Base-by-base conservation (phyloP, 2,113 vertebrate genomes). In the Calyptomena viridis region DNA sequence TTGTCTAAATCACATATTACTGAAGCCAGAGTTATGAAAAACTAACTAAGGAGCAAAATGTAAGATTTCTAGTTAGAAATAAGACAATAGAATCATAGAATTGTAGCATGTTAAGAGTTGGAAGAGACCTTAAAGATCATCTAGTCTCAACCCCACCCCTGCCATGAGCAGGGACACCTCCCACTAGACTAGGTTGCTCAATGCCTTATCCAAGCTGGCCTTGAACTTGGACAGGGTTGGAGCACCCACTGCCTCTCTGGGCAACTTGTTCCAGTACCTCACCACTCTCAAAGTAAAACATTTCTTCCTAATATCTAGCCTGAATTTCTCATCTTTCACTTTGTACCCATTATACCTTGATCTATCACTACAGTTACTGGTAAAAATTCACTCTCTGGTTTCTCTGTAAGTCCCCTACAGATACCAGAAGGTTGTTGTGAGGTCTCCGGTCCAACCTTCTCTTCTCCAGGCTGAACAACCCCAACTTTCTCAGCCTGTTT, bases 161-260 rank as follows among this genome's bases (percentile, higher is more conserved):
- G 24, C 24, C 14, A 3, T 22, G 25, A 20, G 24, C 23, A 35
- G 24, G 20, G 35, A 14, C 14, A 49, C 6, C 6, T 72, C 13
- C 63, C 12, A 17, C 12, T 49, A 0, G 0, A 23, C 6, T 11
- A 49, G 21, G 17, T 35, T 12, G 40, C 50, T 88, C 42, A 56
- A 73, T 17, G 9, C 7, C 31, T 50, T 49, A 14, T 49, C 14
- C 21, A 64, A 18, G 0, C 0, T 49, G 21, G 17, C 21, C 20
- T 50, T 64, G 17, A 64, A 42, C 14, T 35, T 7, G 22, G 2
- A 8, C 16, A 56, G n/a, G 15, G 3, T 1, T 78, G 16, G 12
- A 64, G 3, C 10, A n/a, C 17, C 40, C 16, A 71, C 20, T 37
- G 5, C 6, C 4, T 56, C 49, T 17, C 11, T 35, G 14, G 35